phyloP scores from a whole-genome alignment of 2,113 vertebrate genomes.

The Promerops cafer region DNA sequence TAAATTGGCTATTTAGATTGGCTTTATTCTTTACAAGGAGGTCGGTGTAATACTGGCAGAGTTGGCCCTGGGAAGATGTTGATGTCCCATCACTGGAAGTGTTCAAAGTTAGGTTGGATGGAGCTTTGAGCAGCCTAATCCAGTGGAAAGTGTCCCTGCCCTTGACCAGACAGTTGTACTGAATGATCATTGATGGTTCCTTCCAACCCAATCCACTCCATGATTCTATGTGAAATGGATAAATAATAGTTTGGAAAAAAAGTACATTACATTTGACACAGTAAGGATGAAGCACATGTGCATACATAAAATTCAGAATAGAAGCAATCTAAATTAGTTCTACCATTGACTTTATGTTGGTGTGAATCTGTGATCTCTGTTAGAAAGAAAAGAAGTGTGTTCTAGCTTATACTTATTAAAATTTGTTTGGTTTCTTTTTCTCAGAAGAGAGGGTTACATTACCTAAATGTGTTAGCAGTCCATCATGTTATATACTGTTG shows the following conservation, averaged over 20 bases:
- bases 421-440: not conserved
- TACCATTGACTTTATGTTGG: not conserved
- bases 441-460: not conserved
- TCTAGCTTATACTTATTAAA: not conserved
- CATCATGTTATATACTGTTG: not conserved
- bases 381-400: not conserved
- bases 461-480: not conserved
- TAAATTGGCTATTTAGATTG: not conserved
- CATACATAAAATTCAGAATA: not conserved
- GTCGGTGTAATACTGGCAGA: rapidly evolving
- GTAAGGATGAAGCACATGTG: not conserved
- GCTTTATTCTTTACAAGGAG: not conserved
- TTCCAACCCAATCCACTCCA: not conserved
- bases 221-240: not conserved
- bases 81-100: not conserved
- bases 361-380: not conserved
- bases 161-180: rapidly evolving
- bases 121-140: not conserved
- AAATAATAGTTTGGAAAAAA: not conserved
- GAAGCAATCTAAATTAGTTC: not conserved
- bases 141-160: not conserved
- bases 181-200: not conserved
- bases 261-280: not conserved
- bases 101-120: not conserved
- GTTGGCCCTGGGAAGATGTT: not conserved